These are phyloP conservation scores for Drosophila vallismaia DNA, from an alignment of 2,888 invertebrate genomes.

Conservation along the genomic window DNA sequence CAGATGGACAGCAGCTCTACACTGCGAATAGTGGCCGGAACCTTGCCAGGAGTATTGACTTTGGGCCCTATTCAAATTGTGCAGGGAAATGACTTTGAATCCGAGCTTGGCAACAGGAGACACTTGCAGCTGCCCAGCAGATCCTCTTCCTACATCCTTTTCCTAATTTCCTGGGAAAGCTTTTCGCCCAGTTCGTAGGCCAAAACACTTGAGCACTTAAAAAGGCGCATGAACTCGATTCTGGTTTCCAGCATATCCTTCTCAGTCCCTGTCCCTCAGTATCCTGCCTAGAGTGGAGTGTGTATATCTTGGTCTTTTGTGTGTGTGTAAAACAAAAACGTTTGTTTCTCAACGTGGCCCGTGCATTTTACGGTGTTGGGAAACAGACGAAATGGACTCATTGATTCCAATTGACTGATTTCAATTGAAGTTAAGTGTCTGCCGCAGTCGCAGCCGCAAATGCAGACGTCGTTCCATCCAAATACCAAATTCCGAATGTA, in stretches of 20 bases:
- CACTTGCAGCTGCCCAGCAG: conserved; percentile 60
- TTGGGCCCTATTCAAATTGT: conserved; percentile 18
- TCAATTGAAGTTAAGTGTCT: conserved; percentile 83
- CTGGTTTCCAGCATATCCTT: conserved; percentile 27
- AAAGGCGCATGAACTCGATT: conserved; percentile 72
- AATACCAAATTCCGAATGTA: background rate
- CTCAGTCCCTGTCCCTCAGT: background rate
- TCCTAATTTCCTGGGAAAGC: conserved; percentile 75
- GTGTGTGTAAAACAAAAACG: conserved; percentile 77
- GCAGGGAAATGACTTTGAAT: conserved; percentile 45
- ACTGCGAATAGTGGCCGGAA: background rate
- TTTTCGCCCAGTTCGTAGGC: conserved; percentile 41
- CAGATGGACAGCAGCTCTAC: conserved; percentile 33
- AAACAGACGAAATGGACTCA: conserved; percentile 82
- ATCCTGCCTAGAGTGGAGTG: background rate
- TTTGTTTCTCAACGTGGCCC: conserved; percentile 69
- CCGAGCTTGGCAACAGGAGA: conserved; percentile 19
- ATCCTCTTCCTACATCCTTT: conserved; percentile 23
- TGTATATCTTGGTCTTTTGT: conserved; percentile 27
- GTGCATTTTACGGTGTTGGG: conserved; percentile 73
- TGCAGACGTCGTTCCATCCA: conserved; percentile 45
- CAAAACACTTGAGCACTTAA: conserved; percentile 79
- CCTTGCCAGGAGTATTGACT: background rate
- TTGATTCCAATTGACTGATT: conserved; percentile 84
- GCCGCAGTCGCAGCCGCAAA: conserved; percentile 70